Evolutionary conservation across 2,113 vertebrate species (phyloP).

Genomic region (Alethe castanea): DNA sequence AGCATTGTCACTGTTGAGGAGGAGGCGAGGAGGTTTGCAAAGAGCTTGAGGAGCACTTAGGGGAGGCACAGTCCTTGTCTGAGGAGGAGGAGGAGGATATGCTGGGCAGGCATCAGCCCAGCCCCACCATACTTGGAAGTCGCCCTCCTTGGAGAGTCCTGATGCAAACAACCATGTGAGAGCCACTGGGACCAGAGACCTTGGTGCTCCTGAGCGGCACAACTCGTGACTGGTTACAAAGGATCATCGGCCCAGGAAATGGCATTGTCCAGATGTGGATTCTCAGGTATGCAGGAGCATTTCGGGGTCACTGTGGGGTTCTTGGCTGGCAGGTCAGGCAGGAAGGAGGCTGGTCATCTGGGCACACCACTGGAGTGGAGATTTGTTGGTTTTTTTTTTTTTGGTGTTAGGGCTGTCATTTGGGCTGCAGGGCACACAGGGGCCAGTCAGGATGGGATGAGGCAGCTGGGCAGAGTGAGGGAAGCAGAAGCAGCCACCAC

Average conservation of each 20-base stretch:
- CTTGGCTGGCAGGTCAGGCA: not conserved
- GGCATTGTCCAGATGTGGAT: not conserved
- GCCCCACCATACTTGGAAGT: not conserved
- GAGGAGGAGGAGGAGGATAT: not conserved
- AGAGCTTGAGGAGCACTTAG: not conserved
- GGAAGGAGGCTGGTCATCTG: not conserved
- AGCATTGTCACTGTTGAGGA: rapidly evolving
- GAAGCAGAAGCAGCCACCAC: not conserved
- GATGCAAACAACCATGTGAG: not conserved
- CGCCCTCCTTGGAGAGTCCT: not conserved
- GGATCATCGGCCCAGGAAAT: rapidly evolving
- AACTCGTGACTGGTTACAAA: rapidly evolving
- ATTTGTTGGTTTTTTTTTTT: not conserved
- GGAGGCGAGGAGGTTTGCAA: not conserved
- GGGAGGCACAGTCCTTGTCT: not conserved
- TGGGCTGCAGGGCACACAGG: not conserved
- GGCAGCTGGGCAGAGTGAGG: not conserved
- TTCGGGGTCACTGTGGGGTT: rapidly evolving
- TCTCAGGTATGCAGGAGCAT: not conserved
- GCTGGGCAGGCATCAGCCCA: not conserved
- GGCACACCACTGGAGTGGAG: not conserved
- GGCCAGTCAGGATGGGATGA: not conserved
- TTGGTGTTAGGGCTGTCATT: not conserved
- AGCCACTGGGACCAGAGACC: rapidly evolving
- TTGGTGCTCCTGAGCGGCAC: not conserved